Evolutionary conservation across 2,797 vertebrate genomes (phyloP), one percentile per base, ranked within the genome.

Genomic region (Macrochelys suwanniensis): DNA sequence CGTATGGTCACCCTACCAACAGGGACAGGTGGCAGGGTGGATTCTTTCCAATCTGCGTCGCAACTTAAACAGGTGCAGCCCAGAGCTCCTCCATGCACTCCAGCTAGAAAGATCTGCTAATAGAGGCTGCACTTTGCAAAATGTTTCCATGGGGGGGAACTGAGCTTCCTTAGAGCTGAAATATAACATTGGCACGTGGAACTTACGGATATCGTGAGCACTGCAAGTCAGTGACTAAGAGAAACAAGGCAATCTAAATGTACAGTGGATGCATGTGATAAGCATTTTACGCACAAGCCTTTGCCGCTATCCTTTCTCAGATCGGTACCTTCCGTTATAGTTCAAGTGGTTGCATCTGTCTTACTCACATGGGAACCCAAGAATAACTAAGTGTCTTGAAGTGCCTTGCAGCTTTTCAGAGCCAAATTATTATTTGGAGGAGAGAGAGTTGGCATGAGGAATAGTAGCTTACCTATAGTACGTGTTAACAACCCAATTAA

Each of bases 401-500:
- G 57, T 19, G 13, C 6, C 13, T 79, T 15, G n/a, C 0, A 5
- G 45, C 11, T 65, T 47, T 51, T 51, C 28, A 68, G 59, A 45
- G 57, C 33, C 28, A 80, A 47, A 8, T 50, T 0, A 1, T 49
- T 80, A 26, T 57, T 56, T 0, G 0, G 17, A 87, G 45, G 31
- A 83, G 49, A 51, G 17, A 61, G 81, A 76, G 31, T 45, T 68
- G 26, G 12, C 26, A 6, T 28, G 65, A n/a, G 15, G 1, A 61
- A 2, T 37, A 95, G 92, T 77, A 87, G 15, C 97, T 97, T 98
- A 99, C 99, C 99, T 99, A 95, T 80, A 88, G 83, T 99, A 99
- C 23, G 45, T 91, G 59, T 99, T 98, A 97, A 98, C 97, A 83
- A 98, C 98, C 99, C 99, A 99, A 92, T 99, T 31, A 45, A 99